These are phyloP conservation scores for Limosa lapponica DNA, from an alignment of 2,797 vertebrate species.

Conservation along the genomic window DNA sequence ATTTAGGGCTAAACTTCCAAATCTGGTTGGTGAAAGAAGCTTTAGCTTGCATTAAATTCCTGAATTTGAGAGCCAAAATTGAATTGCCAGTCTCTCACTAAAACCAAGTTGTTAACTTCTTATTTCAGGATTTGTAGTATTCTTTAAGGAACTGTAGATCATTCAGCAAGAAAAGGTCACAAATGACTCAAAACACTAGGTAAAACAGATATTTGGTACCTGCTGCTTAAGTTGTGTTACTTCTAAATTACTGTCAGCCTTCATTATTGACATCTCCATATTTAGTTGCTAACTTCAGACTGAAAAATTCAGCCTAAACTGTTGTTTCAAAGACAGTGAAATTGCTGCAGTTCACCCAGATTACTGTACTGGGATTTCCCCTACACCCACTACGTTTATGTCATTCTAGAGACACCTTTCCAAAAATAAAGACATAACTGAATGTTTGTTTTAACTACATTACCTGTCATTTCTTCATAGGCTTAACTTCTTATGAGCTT, in stretches of 20 bases:
- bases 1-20: background rate
- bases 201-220: background rate
- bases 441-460: conserved; percentile 10
- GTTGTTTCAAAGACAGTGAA: background rate
- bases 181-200: background rate
- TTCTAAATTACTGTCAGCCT: background rate
- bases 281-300: background rate
- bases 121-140: background rate
- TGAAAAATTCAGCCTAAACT: background rate
- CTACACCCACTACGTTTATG: background rate
- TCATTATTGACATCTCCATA: background rate
- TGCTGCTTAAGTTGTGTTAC: background rate
- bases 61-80: background rate
- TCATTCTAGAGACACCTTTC: background rate
- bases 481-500: background rate
- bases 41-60: background rate
- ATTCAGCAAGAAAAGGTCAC: background rate
- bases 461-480: background rate
- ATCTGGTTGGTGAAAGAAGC: background rate
- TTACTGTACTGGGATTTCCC: background rate
- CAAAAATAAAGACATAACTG: background rate
- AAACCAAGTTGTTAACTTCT: background rate
- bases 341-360: background rate
- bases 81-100: background rate
- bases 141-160: background rate